Percentiles rank a stretch among this genome's conserved stretches.
Conservation (phyloP, 2,797 vertebrate genomes). For the Silurus aristotelis region DNA sequence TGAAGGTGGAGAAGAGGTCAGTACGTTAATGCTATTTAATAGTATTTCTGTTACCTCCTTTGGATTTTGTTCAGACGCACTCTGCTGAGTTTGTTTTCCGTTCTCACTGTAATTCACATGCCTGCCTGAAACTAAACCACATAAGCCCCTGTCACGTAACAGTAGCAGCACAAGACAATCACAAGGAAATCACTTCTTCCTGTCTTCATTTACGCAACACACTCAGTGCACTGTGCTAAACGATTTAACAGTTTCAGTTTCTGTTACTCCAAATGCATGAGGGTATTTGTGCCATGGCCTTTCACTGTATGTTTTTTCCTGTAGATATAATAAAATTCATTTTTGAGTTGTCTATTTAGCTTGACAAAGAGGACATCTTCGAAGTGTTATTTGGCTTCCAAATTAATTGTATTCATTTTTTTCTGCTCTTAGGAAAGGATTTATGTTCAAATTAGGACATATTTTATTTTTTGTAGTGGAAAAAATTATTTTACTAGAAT, state of each 20-base stretch:
- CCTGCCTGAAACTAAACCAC: not conserved
- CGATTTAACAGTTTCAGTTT: not conserved
- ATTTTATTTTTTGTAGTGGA: not conserved
- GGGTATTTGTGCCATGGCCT: not conserved
- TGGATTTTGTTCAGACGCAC: no score
- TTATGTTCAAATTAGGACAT: not conserved
- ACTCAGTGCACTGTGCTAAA: not conserved
- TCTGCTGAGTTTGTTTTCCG: not conserved
- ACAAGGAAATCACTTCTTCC: constrained; percentile 7
- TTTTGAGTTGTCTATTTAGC: not conserved
- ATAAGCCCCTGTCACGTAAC: not conserved
- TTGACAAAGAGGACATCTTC: not conserved
- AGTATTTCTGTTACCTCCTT: no score
- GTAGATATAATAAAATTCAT: not conserved
- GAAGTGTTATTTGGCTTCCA: not conserved
- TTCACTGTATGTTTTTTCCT: not conserved
- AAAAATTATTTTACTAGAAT: not conserved
- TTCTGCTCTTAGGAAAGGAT: not conserved
- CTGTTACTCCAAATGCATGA: not conserved
- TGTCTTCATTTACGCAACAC: not conserved
- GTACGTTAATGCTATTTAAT: not conserved
- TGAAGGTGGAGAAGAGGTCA: constrained; percentile 96
- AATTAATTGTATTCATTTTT: not conserved
- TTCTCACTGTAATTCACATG: not conserved
- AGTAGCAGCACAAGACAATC: not conserved